Percentiles rank a stretch among this genome's conserved stretches.
Conservation (phyloP, 2,888 invertebrate species). For the Dryococelus australis region DNA sequence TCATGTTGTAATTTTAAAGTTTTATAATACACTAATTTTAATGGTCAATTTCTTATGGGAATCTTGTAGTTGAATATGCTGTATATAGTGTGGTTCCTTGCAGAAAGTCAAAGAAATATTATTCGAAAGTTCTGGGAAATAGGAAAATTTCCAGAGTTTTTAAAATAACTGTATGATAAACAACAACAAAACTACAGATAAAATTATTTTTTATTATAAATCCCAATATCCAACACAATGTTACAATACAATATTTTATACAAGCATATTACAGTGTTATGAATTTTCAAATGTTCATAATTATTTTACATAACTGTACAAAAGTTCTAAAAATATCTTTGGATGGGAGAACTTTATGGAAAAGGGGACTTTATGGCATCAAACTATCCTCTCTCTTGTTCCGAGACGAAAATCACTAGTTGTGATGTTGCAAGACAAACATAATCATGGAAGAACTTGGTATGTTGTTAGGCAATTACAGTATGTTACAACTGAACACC, state of each 20-base stretch:
- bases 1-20: no score
- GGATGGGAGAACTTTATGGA: conserved; percentile 42
- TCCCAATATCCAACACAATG: conserved; percentile 41
- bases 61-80: no score
- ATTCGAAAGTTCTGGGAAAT: no score
- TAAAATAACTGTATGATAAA: no score
- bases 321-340: conserved; percentile 46
- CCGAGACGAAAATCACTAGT: not conserved
- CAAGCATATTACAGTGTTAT: conserved; percentile 30
- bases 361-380: conserved; percentile 16
- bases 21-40: no score
- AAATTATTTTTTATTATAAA: conserved; percentile 41
- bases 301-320: conserved; percentile 33
- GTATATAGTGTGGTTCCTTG: no score
- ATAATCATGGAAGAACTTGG: not conserved
- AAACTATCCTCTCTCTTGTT: not conserved
- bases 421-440: not conserved
- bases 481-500: not conserved
- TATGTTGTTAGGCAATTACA: not conserved
- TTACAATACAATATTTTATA: conserved; percentile 36
- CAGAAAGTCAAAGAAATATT: no score
- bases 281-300: not conserved
- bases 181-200: not conserved
- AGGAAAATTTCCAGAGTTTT: no score
- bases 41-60: no score